Conservation (phyloP, 2,888 invertebrate genomes). For the Galerucella calmariensis region DNA sequence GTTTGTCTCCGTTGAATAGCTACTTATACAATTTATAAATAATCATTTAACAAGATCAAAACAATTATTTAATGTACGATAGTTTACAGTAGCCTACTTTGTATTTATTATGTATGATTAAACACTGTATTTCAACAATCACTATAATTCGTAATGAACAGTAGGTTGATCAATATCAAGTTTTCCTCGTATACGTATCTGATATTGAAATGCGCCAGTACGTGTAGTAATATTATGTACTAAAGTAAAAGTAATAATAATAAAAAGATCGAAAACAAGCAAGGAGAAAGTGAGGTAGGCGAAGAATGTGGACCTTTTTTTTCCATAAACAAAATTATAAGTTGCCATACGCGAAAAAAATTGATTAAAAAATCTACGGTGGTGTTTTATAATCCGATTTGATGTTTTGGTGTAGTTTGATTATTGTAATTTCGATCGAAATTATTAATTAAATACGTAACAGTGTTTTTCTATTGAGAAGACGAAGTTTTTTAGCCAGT, state of each 20-base stretch:
- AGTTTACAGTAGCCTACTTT: no score
- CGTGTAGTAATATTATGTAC: slow-evolving; percentile 20
- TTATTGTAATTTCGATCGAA: slow-evolving; percentile 24
- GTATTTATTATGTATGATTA: no score
- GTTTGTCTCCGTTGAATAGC: background rate
- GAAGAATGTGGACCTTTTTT: slow-evolving; percentile 35
- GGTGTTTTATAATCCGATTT: slow-evolving; percentile 14
- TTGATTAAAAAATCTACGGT: slow-evolving; percentile 22
- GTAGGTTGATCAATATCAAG: background rate
- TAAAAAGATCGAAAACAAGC: slow-evolving; percentile 32
- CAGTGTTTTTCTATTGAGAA: slow-evolving; percentile 4
- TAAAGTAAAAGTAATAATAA: slow-evolving; percentile 36
- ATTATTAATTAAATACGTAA: slow-evolving; percentile 15
- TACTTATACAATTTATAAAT: background rate
- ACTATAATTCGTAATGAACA: no score
- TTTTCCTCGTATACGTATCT: slow-evolving; percentile 18
- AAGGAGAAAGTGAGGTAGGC: slow-evolving; percentile 32
- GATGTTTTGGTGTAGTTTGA: slow-evolving; percentile 13
- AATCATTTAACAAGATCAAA: background rate
- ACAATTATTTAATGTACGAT: background rate
- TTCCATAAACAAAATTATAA: slow-evolving; percentile 23
- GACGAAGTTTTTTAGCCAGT: background rate
- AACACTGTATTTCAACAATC: no score
- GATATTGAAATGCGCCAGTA: slow-evolving; percentile 23
- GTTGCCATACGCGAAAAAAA: background rate